Percentiles rank a stretch among this genome's conserved stretches.
These are phyloP conservation scores for Cataglyphis hispanica DNA, from an alignment of 1,140 invertebrate species.

Conservation along the genomic window DNA sequence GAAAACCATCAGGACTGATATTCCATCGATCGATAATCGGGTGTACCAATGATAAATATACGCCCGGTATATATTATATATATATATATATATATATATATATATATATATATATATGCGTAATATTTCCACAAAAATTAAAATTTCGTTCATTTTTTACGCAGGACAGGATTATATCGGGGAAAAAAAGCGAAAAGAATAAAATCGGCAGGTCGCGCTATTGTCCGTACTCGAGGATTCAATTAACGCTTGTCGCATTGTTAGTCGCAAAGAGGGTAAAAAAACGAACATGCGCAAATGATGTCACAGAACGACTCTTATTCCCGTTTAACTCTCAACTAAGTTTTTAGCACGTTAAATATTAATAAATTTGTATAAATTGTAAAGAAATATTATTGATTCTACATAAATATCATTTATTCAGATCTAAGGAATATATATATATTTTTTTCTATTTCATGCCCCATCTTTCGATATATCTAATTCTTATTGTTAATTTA, in stretches of 20 bases:
- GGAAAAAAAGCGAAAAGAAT: not conserved
- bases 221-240: constrained; percentile 15
- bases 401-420: not conserved
- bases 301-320: constrained; percentile 5
- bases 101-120: no score
- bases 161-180: not conserved
- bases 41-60: constrained; percentile 19
- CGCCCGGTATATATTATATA: not conserved
- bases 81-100: no score
- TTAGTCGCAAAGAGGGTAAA: not conserved
- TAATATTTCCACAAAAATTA: not conserved
- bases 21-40: constrained; percentile 24
- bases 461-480: not conserved
- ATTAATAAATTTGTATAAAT: not conserved
- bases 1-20: not conserved
- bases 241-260: constrained; percentile 18
- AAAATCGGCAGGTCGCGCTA: not conserved
- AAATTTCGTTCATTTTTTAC: not conserved
- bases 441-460: not conserved
- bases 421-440: not conserved
- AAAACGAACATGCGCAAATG: constrained; percentile 18
- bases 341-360: not conserved
- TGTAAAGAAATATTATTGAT: not conserved
- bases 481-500: not conserved
- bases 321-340: not conserved